Conservation (phyloP, 2,888 invertebrate genomes). For the Notocelia uddmanniana region DNA sequence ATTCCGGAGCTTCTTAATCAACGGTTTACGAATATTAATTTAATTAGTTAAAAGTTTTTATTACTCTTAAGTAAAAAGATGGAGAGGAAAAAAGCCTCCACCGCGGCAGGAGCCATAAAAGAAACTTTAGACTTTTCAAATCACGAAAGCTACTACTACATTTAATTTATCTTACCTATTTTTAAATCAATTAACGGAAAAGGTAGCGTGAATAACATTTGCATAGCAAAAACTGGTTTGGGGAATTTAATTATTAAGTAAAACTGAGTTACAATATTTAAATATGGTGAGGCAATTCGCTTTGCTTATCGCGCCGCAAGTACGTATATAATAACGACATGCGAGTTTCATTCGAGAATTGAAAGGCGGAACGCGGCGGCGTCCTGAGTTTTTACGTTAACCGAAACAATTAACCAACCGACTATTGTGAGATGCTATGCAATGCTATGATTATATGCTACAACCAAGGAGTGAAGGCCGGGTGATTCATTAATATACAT, state of each 20-base stretch:
- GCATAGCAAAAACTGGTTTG: slow-evolving; percentile 38
- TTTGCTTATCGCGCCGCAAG: slow-evolving; percentile 34
- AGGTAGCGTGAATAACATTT: slow-evolving; percentile 47
- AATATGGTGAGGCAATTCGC: slow-evolving; percentile 37
- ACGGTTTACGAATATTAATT: slow-evolving; percentile 78
- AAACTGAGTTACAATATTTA: slow-evolving; percentile 36
- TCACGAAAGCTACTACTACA: slow-evolving; percentile 54
- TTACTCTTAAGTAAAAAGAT: slow-evolving; percentile 74
- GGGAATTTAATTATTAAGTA: slow-evolving; percentile 42
- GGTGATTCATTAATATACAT: neutral
- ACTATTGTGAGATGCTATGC: neutral
- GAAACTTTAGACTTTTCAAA: slow-evolving; percentile 61
- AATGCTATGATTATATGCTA: neutral
- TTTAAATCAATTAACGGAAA: slow-evolving; percentile 62
- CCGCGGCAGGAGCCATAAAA: slow-evolving; percentile 54
- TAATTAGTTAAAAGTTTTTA: slow-evolving; percentile 79
- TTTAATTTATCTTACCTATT: slow-evolving; percentile 56
- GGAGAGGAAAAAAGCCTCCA: slow-evolving; percentile 63
- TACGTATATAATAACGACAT: slow-evolving; percentile 33
- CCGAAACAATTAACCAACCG: slow-evolving; percentile 5
- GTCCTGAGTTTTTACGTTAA: slow-evolving; percentile 6
- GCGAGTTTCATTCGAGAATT: slow-evolving; percentile 15
- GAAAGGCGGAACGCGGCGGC: slow-evolving; percentile 1
- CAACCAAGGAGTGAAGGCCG: neutral
- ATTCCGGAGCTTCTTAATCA: slow-evolving; percentile 78